phyloP scores from a whole-genome alignment of 2,113 vertebrate species.

The Potamarius usumacintae region DNA sequence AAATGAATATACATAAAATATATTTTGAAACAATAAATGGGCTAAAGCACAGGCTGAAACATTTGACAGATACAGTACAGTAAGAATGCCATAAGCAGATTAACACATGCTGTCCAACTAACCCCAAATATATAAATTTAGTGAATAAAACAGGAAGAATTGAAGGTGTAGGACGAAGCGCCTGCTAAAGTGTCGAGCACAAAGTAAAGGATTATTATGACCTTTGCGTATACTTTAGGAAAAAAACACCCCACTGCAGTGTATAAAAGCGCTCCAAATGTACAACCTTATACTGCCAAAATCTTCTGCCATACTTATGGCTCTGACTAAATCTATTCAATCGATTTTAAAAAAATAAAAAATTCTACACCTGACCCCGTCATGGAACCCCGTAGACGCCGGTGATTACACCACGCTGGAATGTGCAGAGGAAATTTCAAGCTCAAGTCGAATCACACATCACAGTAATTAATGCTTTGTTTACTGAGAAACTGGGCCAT shows the following conservation, averaged over 20 bases:
- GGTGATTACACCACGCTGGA: not conserved
- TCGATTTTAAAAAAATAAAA: too few species aligned
- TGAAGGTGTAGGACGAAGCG: not conserved
- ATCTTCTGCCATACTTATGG: not conserved
- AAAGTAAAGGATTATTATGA: not conserved
- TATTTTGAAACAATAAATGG: too few species aligned
- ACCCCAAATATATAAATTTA: not conserved
- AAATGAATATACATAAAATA: not conserved
- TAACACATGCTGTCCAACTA: too few species aligned
- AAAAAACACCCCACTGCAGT: not conserved
- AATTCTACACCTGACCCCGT: not conserved
- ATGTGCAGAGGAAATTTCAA: slow-evolving; percentile 20
- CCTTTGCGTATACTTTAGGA: not conserved
- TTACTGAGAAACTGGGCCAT: slow-evolving; percentile 45
- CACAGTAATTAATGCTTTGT: slow-evolving; percentile 46
- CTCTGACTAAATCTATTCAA: not conserved
- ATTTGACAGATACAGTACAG: too few species aligned
- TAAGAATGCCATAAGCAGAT: too few species aligned
- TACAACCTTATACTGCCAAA: not conserved
- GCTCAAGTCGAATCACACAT: slow-evolving; percentile 34
- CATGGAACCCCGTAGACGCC: not conserved
- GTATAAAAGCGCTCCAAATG: not conserved
- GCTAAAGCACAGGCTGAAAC: too few species aligned
- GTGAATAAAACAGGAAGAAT: not conserved
- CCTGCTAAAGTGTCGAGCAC: not conserved